Conservation (phyloP, 23 tunicate species). For the Trididemnum nubilum region DNA sequence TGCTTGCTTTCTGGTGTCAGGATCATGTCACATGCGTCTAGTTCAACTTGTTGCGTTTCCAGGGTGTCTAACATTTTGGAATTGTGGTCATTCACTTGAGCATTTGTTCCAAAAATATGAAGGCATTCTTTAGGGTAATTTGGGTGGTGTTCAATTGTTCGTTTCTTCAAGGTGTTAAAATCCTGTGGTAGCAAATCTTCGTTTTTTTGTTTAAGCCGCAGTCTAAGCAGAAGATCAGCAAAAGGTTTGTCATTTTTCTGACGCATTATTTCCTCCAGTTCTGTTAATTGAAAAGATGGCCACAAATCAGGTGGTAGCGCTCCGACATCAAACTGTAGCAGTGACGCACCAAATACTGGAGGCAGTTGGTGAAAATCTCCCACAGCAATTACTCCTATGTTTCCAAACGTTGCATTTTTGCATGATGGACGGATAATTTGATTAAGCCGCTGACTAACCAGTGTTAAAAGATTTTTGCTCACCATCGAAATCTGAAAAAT, state of each 20-base stretch:
- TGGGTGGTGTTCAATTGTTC: neutral
- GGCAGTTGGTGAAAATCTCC: conserved; percentile 30
- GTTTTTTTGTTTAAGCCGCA: neutral
- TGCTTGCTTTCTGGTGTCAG: neutral
- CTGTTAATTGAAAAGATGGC: neutral
- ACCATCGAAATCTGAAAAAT: conserved; percentile 13
- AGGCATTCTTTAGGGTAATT: conserved; percentile 15
- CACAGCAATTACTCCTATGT: conserved; percentile 10
- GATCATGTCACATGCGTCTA: conserved; percentile 6
- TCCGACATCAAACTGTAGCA: neutral
- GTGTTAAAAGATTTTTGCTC: neutral
- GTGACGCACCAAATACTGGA: conserved; percentile 10
- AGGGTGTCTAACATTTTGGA: neutral
- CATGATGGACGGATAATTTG: conserved; percentile 1
- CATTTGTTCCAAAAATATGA: conserved; percentile 23
- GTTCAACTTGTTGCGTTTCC: neutral
- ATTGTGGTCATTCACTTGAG: conserved; percentile 17
- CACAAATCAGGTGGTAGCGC: conserved; percentile 4
- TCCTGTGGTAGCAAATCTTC: neutral
- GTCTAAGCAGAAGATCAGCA: neutral
- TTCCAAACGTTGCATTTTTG: neutral
- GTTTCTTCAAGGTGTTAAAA: neutral
- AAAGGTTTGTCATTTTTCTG: neutral
- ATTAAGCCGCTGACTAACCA: neutral
- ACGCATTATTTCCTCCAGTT: neutral